phyloP scores from a whole-genome alignment of 2,113 vertebrate species.

The Brachionichthys hirsutus region DNA sequence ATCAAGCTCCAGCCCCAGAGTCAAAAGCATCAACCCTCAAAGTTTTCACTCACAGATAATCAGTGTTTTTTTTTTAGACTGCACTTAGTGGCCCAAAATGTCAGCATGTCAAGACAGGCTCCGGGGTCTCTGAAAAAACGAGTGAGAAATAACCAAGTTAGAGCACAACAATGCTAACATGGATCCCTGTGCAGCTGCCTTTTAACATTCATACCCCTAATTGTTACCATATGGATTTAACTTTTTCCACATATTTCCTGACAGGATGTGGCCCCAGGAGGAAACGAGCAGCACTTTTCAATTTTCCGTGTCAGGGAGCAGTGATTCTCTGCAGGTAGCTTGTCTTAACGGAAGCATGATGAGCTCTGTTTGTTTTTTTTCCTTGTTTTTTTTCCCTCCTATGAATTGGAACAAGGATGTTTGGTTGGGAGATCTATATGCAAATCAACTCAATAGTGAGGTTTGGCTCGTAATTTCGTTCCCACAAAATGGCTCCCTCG shows the following conservation, averaged over 20 bases:
- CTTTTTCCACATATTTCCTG: slow-evolving; percentile 8
- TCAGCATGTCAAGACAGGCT: slow-evolving; percentile 27
- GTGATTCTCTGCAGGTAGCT: slow-evolving; percentile 22
- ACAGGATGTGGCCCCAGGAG: slow-evolving; percentile 10
- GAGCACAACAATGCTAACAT: slow-evolving; percentile 18
- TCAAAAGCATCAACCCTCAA: slow-evolving; percentile 40
- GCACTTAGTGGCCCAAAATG: slow-evolving; percentile 35
- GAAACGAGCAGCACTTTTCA: slow-evolving; percentile 16
- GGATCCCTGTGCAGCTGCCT: slow-evolving; percentile 15
- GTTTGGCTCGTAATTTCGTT: slow-evolving; percentile 54
- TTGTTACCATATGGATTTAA: slow-evolving; percentile 21
- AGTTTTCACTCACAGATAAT: slow-evolving; percentile 22
- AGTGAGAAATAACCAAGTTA: slow-evolving; percentile 31
- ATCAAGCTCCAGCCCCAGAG: slow-evolving; percentile 55
- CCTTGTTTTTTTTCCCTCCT: neutral
- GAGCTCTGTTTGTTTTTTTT: neutral
- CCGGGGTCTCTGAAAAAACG: slow-evolving; percentile 20
- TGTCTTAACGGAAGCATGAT: slow-evolving; percentile 8
- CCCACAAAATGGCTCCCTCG: slow-evolving; percentile 52
- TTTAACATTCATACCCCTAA: slow-evolving; percentile 25
- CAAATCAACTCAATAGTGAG: slow-evolving; percentile 64
- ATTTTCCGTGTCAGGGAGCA: slow-evolving; percentile 33
- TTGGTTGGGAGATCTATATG: slow-evolving; percentile 43
- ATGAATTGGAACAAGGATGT: slow-evolving; percentile 44
- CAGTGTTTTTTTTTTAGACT: slow-evolving; percentile 29